Conservation (phyloP, 2,113 vertebrate species). For the Paracanthobrama guichenoti region DNA sequence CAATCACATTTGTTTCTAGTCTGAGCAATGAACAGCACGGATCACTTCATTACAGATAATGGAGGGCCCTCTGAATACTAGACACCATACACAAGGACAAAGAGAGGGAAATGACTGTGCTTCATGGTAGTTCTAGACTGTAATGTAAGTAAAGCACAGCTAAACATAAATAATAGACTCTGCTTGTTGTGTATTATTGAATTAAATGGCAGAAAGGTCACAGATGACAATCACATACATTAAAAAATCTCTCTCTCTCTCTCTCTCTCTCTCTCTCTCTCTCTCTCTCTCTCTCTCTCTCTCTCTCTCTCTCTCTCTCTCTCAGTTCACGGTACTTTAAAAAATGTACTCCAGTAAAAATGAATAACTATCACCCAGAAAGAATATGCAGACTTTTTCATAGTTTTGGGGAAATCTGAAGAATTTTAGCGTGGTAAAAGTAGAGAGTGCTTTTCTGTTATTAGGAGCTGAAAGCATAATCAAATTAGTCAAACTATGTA, state of each 20-base stretch:
- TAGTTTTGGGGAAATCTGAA: not conserved
- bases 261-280: too few relatives aligned
- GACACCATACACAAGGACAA: not conserved
- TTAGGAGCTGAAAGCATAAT: not conserved
- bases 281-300: too few relatives aligned
- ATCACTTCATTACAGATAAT: constrained; percentile 14
- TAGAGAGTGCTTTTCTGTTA: constrained; percentile 7
- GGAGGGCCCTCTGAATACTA: constrained; percentile 5
- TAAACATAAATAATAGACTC: not conserved
- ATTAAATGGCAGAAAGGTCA: not conserved
- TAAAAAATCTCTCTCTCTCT: not conserved
- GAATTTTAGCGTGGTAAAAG: not conserved
- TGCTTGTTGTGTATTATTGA: not conserved
- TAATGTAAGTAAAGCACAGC: not conserved
- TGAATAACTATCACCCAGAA: not conserved
- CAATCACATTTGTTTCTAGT: constrained; percentile 11
- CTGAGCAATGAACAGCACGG: constrained; percentile 18
- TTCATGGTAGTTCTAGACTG: not conserved
- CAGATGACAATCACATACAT: not conserved
- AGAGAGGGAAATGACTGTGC: not conserved
- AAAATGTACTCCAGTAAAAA: not conserved
- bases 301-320: too few relatives aligned
- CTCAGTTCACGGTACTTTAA: not conserved
- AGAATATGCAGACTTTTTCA: not conserved
- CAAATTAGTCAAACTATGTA: constrained; percentile 7